Evolutionary conservation across 2,888 invertebrate genomes (phyloP), one percentile per base, ranked within the genome.

Genomic region (Drosophila nr. medialis): DNA sequence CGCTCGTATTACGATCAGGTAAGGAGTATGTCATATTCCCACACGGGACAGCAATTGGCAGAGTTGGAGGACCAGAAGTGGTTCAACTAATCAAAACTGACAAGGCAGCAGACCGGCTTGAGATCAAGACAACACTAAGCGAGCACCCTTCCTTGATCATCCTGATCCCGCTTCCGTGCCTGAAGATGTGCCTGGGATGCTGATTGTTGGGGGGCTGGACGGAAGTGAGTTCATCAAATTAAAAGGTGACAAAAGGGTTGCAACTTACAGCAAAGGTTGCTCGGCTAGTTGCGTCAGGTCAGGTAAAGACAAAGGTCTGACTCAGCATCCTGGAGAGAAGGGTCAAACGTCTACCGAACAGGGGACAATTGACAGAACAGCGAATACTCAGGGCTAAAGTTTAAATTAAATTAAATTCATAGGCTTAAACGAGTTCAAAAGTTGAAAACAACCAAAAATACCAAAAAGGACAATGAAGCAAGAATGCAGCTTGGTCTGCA

Each of bases 71-170:
- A 66, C 76, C 70, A 85, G 88, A 81, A 84, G 84, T 87, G 88
- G 81, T 84, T 87, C 86, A 84, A 84, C 82, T 86, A 86, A 86
- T 86, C 86, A 86, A 86, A 88, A 79, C 78, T 86, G 89, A 89
- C 86, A 86, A 84, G 86, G 86, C 77, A 81, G 50, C 86, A 80
- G 86, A 89, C 89, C 85, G 82, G 83, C 70, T 69, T 66, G 75
- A 77, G 78, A 81, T 86, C 84, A 84, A 68, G 68, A 64, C 77
- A 62, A 64, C 45, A 55, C 58, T 32, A 48, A 53, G 34, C 5
- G 40, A 55, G n/a, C 29, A 29, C 45, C 50, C 30, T 42, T 21
- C 55, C n/a, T 30, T 38, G 61, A 72, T 61, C 71, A 65, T 59
- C 45, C 64, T 56, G 61, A 61, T 63, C 63, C 38, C 27, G 45